These are phyloP conservation scores for Hyles euphorbiae DNA, from an alignment of 1,140 invertebrate genomes.

Conservation along the genomic window DNA sequence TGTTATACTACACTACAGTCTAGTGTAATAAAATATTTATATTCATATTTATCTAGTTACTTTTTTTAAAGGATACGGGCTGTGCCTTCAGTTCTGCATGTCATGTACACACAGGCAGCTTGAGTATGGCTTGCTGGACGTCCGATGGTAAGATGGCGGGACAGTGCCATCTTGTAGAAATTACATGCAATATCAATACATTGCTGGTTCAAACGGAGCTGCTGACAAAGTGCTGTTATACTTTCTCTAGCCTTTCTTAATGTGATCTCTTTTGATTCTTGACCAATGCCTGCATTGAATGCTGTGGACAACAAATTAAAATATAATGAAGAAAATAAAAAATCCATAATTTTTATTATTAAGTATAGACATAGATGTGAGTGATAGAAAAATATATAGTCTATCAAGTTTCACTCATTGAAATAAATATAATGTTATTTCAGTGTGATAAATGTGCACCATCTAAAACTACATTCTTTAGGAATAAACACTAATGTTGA, in stretches of 20 bases:
- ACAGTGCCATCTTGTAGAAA: conserved; percentile 98
- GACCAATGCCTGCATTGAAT: conserved; percentile 87
- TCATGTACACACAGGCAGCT: conserved; percentile 98
- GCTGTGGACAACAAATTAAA: conserved; percentile 67
- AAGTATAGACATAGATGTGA: too few species aligned
- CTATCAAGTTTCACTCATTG: too few species aligned
- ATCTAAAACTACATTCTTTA: too few species aligned
- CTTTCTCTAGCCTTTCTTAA: conserved; percentile 90
- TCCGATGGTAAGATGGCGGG: conserved; percentile 91
- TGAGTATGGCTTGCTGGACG: conserved; percentile 93
- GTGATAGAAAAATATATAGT: too few species aligned
- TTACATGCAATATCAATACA: conserved; percentile 95
- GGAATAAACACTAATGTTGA: too few species aligned
- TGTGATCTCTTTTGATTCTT: conserved; percentile 93
- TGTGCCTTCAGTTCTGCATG: conserved; percentile 95
- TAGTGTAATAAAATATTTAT: too few species aligned
- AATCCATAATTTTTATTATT: too few species aligned
- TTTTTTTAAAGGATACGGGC: conserved; percentile 87
- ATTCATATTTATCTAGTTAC: too few species aligned
- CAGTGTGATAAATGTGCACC: too few species aligned
- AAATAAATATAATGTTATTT: too few species aligned
- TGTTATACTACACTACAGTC: too few species aligned
- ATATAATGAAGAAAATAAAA: not conserved
- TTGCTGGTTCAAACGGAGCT: conserved; percentile 90
- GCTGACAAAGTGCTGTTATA: conserved; percentile 86